Base-by-base conservation (phyloP, 2,888 invertebrate species). In the Theodoxus fluviatilis region DNA sequence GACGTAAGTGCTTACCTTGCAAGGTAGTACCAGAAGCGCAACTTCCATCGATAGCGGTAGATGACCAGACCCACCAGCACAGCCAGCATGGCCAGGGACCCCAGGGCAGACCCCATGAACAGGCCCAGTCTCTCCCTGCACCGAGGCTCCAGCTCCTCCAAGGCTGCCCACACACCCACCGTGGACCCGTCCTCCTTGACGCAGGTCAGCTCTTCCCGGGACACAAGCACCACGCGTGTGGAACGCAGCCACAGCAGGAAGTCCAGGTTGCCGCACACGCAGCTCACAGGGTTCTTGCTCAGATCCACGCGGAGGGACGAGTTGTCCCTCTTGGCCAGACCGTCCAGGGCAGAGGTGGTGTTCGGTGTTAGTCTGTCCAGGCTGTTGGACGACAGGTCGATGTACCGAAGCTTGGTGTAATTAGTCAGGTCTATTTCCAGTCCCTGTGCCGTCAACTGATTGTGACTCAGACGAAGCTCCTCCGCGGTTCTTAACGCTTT, bases 21-120 rank as follows among this genome's bases (percentile, higher is more conserved):
- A 37, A 25, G 43, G 38, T 31, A 67, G 43, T 40, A 66, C 67
- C 28, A 47, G 49, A 47, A 71, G 15, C 68, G 22, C 33, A 71
- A n/a, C 31, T 71, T 47, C 68, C 67, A 68, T 31, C 63, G 31
- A 40, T 38, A 59, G n/a, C 63, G 67, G 63, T 68, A 37, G 28
- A 67, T 12, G 4, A 71, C 12, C 1, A 25, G 47, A 22, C 66
- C 61, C 18, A 63, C 7, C 3, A 68, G 12, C 3, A 71, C 25
- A 25, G 38, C 38, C 3, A 63, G 28, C 22, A 47, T 66, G 15
- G 47, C 12, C 68, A 72, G 3, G 69, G 38, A 4, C 64, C 33
- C 28, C 74, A 25, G 22, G 33, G 66, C 37, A 67, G 33, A 28
- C 49, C 63, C 63, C n/a, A 63, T 22, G n/a, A 63, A n/a, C 2